These are phyloP conservation scores for Gari tellinella DNA, from an alignment of 2,888 invertebrate species.

Conservation along the genomic window DNA sequence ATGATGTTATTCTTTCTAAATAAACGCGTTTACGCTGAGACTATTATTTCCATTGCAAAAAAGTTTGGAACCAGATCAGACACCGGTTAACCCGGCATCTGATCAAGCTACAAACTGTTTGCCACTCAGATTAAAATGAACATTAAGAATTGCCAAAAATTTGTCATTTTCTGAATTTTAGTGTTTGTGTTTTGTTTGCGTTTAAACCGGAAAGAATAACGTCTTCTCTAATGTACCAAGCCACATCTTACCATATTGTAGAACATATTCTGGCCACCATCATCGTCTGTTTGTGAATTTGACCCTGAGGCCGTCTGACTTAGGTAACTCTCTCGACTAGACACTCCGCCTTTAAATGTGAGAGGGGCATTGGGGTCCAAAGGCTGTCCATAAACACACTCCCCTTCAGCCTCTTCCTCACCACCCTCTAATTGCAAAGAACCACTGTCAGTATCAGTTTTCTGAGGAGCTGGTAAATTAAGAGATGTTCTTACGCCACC, in stretches of 20 bases:
- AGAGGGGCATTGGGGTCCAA: constrained; percentile 52
- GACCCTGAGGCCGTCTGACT: constrained; percentile 4
- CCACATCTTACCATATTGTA: constrained; percentile 49
- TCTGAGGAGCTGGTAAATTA: constrained; percentile 49
- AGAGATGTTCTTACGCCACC: constrained; percentile 32
- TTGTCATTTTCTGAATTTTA: too few relatives aligned
- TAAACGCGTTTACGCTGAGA: too few relatives aligned
- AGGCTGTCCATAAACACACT: constrained; percentile 1
- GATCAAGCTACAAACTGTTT: too few relatives aligned
- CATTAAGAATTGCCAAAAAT: too few relatives aligned
- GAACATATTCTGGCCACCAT: constrained; percentile 35
- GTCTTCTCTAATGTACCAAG: too few relatives aligned
- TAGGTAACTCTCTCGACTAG: constrained; percentile 24
- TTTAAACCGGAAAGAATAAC: too few relatives aligned
- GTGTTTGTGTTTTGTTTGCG: too few relatives aligned
- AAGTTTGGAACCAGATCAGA: too few relatives aligned
- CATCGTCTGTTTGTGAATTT: not conserved
- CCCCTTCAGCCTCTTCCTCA: constrained; percentile 3
- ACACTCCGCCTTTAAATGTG: constrained; percentile 55
- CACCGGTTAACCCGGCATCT: too few relatives aligned
- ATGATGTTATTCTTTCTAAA: too few relatives aligned
- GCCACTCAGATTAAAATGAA: too few relatives aligned
- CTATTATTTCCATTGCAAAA: too few relatives aligned
- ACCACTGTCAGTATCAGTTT: constrained; percentile 1
- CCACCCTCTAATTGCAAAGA: not conserved